Evolutionary conservation across 2,113 vertebrate species (phyloP).

Genomic region (Cisticola juncidis): DNA sequence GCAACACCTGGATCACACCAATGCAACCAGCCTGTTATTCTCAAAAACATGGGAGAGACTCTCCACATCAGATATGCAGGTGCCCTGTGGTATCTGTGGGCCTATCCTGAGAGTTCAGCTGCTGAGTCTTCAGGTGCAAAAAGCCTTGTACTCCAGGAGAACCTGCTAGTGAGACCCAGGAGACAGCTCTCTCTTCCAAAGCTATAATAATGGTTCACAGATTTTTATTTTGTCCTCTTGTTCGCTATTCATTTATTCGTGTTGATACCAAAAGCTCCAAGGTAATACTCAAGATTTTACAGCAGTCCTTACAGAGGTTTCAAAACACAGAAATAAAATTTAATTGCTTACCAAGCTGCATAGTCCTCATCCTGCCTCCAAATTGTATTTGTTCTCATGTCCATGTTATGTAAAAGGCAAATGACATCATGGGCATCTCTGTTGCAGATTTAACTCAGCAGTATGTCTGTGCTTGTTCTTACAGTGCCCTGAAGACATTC

Average conservation of each 20-base stretch:
- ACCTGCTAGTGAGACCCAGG: not conserved
- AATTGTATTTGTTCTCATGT: not conserved
- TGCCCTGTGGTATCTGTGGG: not conserved
- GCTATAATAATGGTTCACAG: not conserved
- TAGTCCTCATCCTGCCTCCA: not conserved
- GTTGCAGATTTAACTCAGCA: not conserved
- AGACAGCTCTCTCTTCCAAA: not conserved
- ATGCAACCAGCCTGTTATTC: not conserved
- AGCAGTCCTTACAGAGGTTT: not conserved
- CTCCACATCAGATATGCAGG: not conserved
- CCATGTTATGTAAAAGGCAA: not conserved
- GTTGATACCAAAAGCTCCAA: not conserved
- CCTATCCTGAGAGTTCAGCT: accelerated
- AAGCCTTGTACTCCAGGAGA: not conserved
- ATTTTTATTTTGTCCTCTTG: not conserved
- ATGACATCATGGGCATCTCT: not conserved
- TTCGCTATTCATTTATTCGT: not conserved
- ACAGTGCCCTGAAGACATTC: not conserved
- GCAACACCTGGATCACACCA: not conserved
- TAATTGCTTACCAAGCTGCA: not conserved
- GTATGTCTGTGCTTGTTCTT: not conserved
- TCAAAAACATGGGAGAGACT: not conserved
- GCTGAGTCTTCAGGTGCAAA: not conserved
- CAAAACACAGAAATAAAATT: not conserved
- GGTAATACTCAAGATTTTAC: not conserved